phyloP scores from a whole-genome alignment of 2,797 vertebrate genomes.

The Smutsia temminckii region DNA sequence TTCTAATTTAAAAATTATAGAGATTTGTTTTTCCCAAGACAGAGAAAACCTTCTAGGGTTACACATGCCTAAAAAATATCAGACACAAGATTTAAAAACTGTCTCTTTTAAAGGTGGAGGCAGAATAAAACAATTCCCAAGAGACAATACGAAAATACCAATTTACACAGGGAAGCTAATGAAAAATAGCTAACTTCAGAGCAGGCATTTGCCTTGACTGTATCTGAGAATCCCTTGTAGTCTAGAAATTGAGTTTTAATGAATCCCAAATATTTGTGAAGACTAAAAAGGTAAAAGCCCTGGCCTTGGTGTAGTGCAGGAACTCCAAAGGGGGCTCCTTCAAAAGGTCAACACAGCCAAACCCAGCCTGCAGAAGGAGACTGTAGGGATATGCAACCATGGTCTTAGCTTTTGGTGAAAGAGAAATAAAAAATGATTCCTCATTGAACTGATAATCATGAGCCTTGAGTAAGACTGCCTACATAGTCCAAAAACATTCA shows the following conservation, averaged over 20 bases:
- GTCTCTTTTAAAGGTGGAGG: not conserved
- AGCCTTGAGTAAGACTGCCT: not conserved
- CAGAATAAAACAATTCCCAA: not conserved
- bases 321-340: not conserved
- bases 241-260: not conserved
- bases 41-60: not conserved
- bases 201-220: not conserved
- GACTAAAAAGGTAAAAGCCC: not conserved
- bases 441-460: not conserved
- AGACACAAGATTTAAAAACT: not conserved
- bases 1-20: not conserved
- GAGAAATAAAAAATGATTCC: not conserved
- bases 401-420: not conserved
- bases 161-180: not conserved
- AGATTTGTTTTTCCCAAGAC: not conserved
- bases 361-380: not conserved
- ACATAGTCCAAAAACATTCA: not conserved
- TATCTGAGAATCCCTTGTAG: not conserved
- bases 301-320: not conserved
- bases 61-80: not conserved
- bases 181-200: not conserved
- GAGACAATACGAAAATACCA: not conserved
- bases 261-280: not conserved
- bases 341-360: not conserved
- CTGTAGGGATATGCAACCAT: not conserved